A percentile compares a stretch with the other conserved stretches of the same genome.
phyloP scores from a whole-genome alignment of 2,888 invertebrate species.

The Cerceris rybyensis region DNA sequence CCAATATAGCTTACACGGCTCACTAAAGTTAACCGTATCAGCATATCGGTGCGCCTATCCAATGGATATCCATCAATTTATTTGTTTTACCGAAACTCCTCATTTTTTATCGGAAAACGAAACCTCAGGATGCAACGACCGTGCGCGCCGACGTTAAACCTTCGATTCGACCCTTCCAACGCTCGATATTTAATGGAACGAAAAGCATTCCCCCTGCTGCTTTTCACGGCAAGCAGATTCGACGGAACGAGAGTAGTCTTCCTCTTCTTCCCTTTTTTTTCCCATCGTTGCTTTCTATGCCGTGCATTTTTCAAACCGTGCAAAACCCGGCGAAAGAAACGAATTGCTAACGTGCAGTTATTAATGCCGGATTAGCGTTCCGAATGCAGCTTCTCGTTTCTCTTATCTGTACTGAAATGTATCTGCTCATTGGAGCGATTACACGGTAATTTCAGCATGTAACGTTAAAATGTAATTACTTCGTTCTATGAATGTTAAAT shows the following conservation, averaged over 20 bases:
- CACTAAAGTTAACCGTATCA: constrained; percentile 52
- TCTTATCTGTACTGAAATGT: too few species aligned
- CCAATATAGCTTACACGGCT: constrained; percentile 30
- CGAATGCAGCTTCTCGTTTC: too few species aligned
- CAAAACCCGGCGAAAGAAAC: background rate
- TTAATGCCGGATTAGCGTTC: too few species aligned
- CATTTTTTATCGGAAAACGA: constrained; percentile 11
- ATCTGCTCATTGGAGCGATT: too few species aligned
- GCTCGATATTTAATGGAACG: constrained; percentile 14
- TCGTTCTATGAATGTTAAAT: too few species aligned
- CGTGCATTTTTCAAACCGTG: background rate
- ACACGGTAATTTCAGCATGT: too few species aligned
- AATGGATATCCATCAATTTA: constrained; percentile 34
- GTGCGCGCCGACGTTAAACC: background rate
- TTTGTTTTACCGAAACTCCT: constrained; percentile 28
- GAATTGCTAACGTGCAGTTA: background rate
- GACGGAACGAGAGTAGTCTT: background rate
- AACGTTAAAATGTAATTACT: too few species aligned
- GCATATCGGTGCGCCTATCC: constrained; percentile 28
- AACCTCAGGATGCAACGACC: background rate
- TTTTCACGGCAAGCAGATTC: background rate
- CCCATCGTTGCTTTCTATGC: background rate
- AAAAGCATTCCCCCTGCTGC: background rate
- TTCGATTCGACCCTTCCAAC: background rate
- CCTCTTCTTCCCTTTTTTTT: background rate